Base-by-base conservation (phyloP, 2,797 vertebrate genomes). In the Oryzias sinensis region DNA sequence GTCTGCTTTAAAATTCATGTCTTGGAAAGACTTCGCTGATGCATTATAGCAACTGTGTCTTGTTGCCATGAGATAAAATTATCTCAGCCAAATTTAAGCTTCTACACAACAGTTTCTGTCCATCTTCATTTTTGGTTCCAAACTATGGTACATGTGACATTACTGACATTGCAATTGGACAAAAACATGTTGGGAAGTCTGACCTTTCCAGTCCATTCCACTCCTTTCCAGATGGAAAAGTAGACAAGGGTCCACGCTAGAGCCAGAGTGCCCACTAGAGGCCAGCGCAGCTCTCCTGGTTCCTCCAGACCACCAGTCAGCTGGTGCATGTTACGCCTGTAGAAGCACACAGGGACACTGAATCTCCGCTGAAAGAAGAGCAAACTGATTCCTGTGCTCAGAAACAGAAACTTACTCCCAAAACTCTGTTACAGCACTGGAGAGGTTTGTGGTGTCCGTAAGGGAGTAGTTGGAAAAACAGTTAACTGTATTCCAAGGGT, bases 181-280 rank as follows among this genome's bases (percentile, higher is more conserved):
- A 37, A 11, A 37, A 37, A 11, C 9, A 9, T 33, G 8, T 33
- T 11, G 33, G 33, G 33, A 37, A 37, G 33, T 37, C 8, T 37
- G 9, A 96, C 95, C 94, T 96, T 97, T 59, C 95, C 95, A 0
- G 95, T 97, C 95, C 95, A 97, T 76, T 96, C 94, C 59, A 97
- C 95, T 1, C 95, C 95, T 86, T 96, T 97, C 95, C 95, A 96
- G 74, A 97, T 97, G 62, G 94, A 96, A 83, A 97, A 96, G 77
- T 97, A 97, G 65, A 96, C 94, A n/a, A 96, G 88, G 56, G 96
- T 53, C 95, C 95, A 97, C 15, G 95, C 87, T 68, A 97, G 80
- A 0, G 92, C 94, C 68, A 96, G 86, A 0, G 93, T 95, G 16
- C 94, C 94, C 1, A 93, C 95, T 61, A 96, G 82, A 4, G 95